phyloP scores from a whole-genome alignment of 1,140 invertebrate species.

The Dermatophagoides farinae region DNA sequence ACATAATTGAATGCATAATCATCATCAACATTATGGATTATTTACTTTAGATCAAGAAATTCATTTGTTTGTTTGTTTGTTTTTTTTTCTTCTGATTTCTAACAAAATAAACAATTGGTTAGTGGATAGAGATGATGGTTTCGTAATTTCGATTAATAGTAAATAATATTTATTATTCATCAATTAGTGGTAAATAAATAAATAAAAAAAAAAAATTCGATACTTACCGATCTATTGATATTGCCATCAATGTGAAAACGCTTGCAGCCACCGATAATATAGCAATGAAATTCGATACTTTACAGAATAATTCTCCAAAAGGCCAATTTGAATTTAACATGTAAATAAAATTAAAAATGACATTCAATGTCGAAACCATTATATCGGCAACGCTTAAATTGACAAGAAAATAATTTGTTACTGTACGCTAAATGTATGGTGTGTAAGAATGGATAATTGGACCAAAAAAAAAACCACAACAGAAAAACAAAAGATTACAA shows the following conservation, averaged over 20 bases:
- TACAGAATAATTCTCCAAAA: slow-evolving; percentile 77
- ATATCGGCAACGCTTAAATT: slow-evolving; percentile 79
- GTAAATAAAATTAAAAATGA: slow-evolving; percentile 78
- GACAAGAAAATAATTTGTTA: slow-evolving; percentile 89
- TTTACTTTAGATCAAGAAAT: no score
- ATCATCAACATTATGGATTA: no score
- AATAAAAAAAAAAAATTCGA: no score
- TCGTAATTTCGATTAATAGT: no score
- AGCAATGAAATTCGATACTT: slow-evolving; percentile 76
- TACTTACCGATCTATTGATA: slow-evolving; percentile 17
- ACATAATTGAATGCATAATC: no score
- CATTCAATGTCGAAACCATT: slow-evolving; percentile 74
- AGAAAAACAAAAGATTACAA: slow-evolving; percentile 24
- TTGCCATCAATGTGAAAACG: slow-evolving; percentile 22
- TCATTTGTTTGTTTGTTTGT: no score
- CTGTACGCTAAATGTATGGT: slow-evolving; percentile 54
- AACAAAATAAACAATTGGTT: no score
- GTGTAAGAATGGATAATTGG: not conserved
- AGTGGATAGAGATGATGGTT: no score
- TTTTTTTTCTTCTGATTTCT: no score
- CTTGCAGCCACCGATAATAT: slow-evolving; percentile 58
- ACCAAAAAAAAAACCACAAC: no score
- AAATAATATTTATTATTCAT: no score
- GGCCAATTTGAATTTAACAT: slow-evolving; percentile 82
- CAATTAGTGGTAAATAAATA: no score